A percentile compares a stretch with the other conserved stretches of the same genome.
phyloP scores from a whole-genome alignment of 2,797 vertebrate species.

The Mormyrus proboscirostris region DNA sequence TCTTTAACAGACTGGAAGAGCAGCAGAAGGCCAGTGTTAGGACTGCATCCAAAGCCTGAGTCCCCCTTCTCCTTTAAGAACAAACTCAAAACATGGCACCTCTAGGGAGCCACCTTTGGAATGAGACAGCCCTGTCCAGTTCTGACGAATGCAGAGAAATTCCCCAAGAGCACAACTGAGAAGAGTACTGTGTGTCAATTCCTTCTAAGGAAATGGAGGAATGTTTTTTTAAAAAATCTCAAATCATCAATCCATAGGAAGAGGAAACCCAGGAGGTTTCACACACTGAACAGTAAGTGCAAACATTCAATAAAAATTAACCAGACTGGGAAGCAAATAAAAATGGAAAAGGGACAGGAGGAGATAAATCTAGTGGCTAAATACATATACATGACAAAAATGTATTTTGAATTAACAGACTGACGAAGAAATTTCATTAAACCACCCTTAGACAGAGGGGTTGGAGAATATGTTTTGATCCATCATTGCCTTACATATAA shows the following conservation, averaged over 20 bases:
- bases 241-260: not conserved
- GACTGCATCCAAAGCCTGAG: not conserved
- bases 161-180: not conserved
- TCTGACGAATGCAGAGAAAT: not conserved
- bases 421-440: not conserved
- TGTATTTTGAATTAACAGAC: not conserved
- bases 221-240: not conserved
- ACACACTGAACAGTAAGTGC: not conserved
- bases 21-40: not conserved
- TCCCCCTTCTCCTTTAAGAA: not conserved
- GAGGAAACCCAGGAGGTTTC: not conserved
- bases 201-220: not conserved
- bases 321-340: not conserved
- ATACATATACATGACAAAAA: not conserved
- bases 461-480: not conserved
- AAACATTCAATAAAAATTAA: not conserved
- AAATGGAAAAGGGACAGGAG: not conserved
- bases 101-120: not conserved
- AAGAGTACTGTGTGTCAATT: not conserved
- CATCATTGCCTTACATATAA: not conserved
- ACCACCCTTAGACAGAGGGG: not conserved
- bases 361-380: not conserved
- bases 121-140: not conserved
- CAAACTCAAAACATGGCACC: not conserved
- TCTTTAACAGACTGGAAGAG: not conserved